Base-by-base conservation (phyloP, 92 coral and sea anemone genomes). In the Desmophyllum pertusum region DNA sequence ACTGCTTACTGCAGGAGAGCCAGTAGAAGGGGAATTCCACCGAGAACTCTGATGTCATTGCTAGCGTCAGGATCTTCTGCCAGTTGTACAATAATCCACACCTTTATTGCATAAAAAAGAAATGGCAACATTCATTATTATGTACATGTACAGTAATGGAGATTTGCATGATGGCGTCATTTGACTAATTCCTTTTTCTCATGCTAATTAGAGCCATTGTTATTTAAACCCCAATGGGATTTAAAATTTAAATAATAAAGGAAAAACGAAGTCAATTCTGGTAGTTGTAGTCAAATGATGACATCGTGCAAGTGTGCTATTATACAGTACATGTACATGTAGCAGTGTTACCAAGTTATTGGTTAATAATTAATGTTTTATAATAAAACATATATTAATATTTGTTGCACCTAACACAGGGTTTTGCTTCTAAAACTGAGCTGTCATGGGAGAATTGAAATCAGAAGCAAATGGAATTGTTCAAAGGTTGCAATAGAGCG, bases 31-130 rank as follows among this genome's bases (percentile, higher is more conserved):
- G 99, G 99, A 30, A 96, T 94, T 57, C 99, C 99, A 35, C 99
- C 99, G n/a, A 96, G 93, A 39, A 96, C 93, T 59, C 99, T 84
- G 76, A 96, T 90, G 76, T 96, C 99, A 79, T 96, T 95, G 52
- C 99, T 96, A 2, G 99, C 90, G 84, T 96, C 99, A 3, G 94
- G 77, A 87, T 96, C 98, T 81, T 96, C 98, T 33, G 99, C 95
- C 83, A 96, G 87, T 81, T 96, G 99, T 17, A 96, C 98, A 31
- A 96, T 92, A 52, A 96, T 92, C 99, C 99, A 96, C 55, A 96
- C 99, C 99, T 96, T 10, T 7, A 85, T 18, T 11, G 41, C 18
- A 43, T 14, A 84, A 68, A 62, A 5, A 2, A 42, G 33, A 52
- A 30, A 77, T 14, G 14, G 1, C 17, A 27, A 36, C 52, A 72